Conservation (phyloP, 2,888 invertebrate species). For the Uropetala carovei region DNA sequence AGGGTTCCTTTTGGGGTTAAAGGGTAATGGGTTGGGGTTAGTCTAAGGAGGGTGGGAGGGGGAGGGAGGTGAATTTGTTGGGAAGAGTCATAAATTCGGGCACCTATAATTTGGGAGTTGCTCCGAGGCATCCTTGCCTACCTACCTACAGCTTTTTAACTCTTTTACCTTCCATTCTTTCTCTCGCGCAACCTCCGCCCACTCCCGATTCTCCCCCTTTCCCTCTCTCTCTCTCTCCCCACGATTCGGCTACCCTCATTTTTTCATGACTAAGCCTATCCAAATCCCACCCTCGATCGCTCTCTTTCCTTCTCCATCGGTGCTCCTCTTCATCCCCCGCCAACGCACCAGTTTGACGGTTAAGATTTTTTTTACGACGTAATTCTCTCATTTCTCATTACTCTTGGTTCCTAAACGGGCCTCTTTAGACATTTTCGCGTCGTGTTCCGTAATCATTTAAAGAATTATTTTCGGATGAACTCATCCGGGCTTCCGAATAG, state of each 20-base stretch:
- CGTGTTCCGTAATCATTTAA: too few species aligned
- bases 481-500: too few species aligned
- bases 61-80: not conserved
- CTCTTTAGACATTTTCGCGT: too few species aligned
- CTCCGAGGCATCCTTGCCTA: slow-evolving; percentile 7
- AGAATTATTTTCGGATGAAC: too few species aligned
- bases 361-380: too few species aligned
- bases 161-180: not conserved
- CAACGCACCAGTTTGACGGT: too few species aligned
- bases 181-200: too few species aligned
- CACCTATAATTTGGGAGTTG: slow-evolving; percentile 32
- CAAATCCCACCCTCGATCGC: not conserved
- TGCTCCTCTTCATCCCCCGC: too few species aligned
- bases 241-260: not conserved
- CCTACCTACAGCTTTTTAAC: not conserved
- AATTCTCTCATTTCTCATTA: too few species aligned
- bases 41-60: not conserved
- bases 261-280: not conserved
- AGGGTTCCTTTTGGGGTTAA: not conserved
- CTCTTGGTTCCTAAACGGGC: too few species aligned
- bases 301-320: not conserved
- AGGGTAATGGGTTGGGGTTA: not conserved
- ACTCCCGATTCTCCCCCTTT: not conserved
- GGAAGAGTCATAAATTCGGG: slow-evolving; percentile 12
- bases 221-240: not conserved